These are phyloP conservation scores for Astreopora myriophthalma DNA, from an alignment of 64 coral and sea anemone species.

Conservation along the genomic window DNA sequence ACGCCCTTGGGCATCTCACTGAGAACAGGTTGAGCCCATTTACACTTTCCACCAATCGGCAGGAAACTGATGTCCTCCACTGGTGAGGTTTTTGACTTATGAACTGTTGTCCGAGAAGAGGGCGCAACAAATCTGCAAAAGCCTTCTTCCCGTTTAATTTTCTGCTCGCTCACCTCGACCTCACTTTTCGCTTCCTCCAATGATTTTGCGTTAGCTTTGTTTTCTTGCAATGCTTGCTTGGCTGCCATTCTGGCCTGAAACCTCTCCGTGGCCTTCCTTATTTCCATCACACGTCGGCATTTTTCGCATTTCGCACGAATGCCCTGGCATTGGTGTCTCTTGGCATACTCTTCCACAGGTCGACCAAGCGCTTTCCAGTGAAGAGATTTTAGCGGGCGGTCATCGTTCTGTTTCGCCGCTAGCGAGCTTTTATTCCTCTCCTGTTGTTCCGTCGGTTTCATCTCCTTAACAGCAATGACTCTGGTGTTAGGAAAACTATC, in stretches of 20 bases:
- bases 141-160: constrained; percentile 26
- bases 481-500: not conserved
- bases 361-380: constrained; percentile 13
- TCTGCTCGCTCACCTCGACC: not conserved
- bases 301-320: not conserved
- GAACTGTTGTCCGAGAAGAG: not conserved
- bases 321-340: not conserved
- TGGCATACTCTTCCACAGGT: not conserved
- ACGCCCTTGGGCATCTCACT: not conserved
- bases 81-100: not conserved
- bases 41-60: not conserved
- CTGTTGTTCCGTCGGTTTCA: not conserved
- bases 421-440: not conserved
- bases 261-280: constrained; percentile 8
- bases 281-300: not conserved
- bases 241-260: constrained; percentile 6
- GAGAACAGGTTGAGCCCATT: constrained; percentile 5
- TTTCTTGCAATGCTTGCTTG: constrained; percentile 17
- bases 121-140: not conserved
- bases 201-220: not conserved
- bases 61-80: not conserved
- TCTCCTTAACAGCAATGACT: constrained; percentile 4
- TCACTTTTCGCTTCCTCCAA: not conserved
- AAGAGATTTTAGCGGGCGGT: constrained; percentile 8
- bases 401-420: not conserved